Evolutionary conservation across 1,140 invertebrate species (phyloP), one percentile per base, ranked within the genome.

Genomic region (Panulirus ornatus): DNA sequence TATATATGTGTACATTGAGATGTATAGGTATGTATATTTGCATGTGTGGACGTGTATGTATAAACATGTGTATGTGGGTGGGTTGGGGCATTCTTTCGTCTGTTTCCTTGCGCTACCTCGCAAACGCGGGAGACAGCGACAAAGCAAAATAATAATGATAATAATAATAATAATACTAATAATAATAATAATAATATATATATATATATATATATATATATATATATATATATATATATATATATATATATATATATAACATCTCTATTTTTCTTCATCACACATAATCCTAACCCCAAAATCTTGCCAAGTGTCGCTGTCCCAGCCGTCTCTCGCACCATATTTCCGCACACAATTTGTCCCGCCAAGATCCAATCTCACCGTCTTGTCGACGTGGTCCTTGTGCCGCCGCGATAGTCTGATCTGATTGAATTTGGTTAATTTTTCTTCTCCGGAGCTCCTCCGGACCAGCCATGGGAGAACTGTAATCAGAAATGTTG

Each of bases 151-250:
- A n/a, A n/a, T n/a, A n/a, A n/a, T n/a, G n/a, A n/a, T n/a, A n/a
- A n/a, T n/a, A n/a, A n/a, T n/a, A n/a, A n/a, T n/a, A n/a, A n/a
- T n/a, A n/a, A n/a, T n/a, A n/a, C n/a, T n/a, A n/a, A n/a, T n/a
- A n/a, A n/a, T 70, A 70, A 27, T 5, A 8, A 70, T n/a, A 70
- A 19, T 9, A 27, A 70, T 70, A 70, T 70, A 5, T 70, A 70
- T 70, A 70, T 70, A 70, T 70, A 70, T 70, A 70, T 70, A 70
- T 70, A 70, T 70, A 70, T 70, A 70, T 70, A 70, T 70, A 70
- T 70, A 70, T 70, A 70, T 70, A 70, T 70, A 70, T 70, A 70
- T 70, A 70, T 70, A 70, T 2, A 70, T 70, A 70, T 70, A 70
- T 70, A 70, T 70, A 70, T 70, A 70, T 70, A 34, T 11, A n/a